Evolutionary conservation across 37 sponge, comb jelly and placozoan genomes (phyloP), one percentile per base, ranked within the genome.

Genomic region (Agelas oroides): DNA sequence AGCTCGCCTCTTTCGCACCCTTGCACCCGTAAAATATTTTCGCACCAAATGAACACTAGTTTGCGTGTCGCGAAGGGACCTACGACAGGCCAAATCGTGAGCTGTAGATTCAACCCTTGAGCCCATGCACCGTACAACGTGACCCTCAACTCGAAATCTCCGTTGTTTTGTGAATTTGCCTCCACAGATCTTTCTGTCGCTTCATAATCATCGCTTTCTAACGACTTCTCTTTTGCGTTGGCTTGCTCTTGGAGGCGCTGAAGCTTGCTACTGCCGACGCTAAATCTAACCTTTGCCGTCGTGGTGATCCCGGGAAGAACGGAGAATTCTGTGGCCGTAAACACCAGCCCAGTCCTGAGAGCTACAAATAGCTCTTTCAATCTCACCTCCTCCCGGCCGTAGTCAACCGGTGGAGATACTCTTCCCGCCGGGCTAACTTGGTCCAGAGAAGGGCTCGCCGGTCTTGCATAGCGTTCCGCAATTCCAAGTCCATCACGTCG

Each of bases 231-330:
- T 8, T 46, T 3, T 46, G 46, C 46, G 46, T 46, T 46, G 46
- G 46, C 46, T 46, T 46, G 46, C 33, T 59, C 65, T 63, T 63
- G 41, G 21, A 62, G 19, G 46, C 54, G 53, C 27, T 53, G 53
- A 27, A 75, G 76, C 18, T 79, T 69, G 1, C 33, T 66, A 68
- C 32, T 79, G 8, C 80, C 68, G 13, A 79, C 39, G 33, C 35
- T 58, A 72, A 71, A 82, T 14, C 56, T 82, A 2, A 82, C 70
- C 27, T 71, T 31, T 6, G 72, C 82, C 25, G 82, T 68, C 5
- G 82, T 70, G 71, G 71, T 24, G 38, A 71, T 71, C 19, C 80
- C 80, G 15, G 82, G 82, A 31, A 82, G 60, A 36, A 71, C 82
- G 0, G 70, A 60, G 59, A 71, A 71, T 24, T 82, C 62, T 12